A percentile compares a stretch with the other conserved stretches of the same genome.
phyloP scores from a whole-genome alignment of 2,797 vertebrate genomes.

The Coluber constrictor region DNA sequence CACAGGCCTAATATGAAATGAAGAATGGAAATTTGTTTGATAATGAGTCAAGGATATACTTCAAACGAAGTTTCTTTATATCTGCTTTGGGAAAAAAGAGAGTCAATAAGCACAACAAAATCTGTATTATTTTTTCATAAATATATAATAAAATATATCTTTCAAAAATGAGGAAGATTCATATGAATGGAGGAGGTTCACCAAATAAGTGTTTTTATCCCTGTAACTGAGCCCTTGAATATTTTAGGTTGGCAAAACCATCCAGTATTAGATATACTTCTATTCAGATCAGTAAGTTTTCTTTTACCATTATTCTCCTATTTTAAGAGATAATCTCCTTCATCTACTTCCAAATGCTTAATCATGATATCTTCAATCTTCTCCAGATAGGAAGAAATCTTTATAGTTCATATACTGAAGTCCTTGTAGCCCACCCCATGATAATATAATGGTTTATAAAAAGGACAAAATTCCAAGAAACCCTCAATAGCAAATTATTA shows the following conservation, averaged over 20 bases:
- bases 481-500: background rate
- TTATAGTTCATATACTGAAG: background rate
- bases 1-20: background rate
- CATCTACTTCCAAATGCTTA: background rate
- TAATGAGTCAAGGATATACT: background rate
- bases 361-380: background rate
- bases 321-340: background rate
- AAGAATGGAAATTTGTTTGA: background rate
- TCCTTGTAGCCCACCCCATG: background rate
- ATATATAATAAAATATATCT: background rate
- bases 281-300: background rate
- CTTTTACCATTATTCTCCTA: background rate
- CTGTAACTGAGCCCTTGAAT: background rate
- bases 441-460: background rate
- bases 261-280: background rate
- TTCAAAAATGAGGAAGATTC: background rate
- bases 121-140: background rate
- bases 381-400: background rate
- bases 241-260: background rate
- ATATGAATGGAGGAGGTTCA: background rate
- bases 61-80: background rate
- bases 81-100: background rate
- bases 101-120: background rate
- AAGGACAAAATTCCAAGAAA: background rate
- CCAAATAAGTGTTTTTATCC: background rate